These are phyloP conservation scores for Poecilia gillii DNA, from an alignment of 2,797 vertebrate species.

Conservation along the genomic window DNA sequence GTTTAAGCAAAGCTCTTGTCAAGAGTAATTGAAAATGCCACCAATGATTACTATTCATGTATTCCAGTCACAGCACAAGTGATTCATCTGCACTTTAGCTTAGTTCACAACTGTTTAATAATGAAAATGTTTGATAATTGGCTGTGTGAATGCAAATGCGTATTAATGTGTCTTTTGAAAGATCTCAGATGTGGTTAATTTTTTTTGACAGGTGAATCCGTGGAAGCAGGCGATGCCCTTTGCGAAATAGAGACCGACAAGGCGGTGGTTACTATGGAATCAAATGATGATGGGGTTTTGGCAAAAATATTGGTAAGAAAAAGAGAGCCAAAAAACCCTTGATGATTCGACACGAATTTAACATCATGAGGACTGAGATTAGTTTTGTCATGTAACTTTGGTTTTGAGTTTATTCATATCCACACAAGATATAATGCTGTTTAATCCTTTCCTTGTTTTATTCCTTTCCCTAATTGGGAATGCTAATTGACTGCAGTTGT, in stretches of 20 bases:
- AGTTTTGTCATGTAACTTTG: accelerated
- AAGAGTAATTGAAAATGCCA: slow-evolving; percentile 9
- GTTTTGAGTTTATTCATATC: slow-evolving; percentile 6
- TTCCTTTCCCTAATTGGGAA: not conserved
- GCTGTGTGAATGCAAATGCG: not conserved
- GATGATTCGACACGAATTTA: slow-evolving; percentile 10
- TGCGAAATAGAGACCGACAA: slow-evolving; percentile 99
- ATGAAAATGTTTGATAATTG: not conserved
- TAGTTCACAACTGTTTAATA: slow-evolving; percentile 1
- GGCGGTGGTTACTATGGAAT: slow-evolving; percentile 94
- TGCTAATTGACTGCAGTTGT: slow-evolving; percentile 58
- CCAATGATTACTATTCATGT: slow-evolving; percentile 10
- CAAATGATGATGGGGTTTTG: slow-evolving; percentile 93
- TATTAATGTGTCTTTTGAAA: not conserved
- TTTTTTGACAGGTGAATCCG: slow-evolving; percentile 86
- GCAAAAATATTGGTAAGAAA: slow-evolving; percentile 95
- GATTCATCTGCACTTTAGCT: slow-evolving; percentile 15
- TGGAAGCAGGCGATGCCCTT: slow-evolving; percentile 89
- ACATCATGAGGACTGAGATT: not conserved
- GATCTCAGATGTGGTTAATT: slow-evolving; percentile 24
- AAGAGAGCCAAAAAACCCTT: slow-evolving; percentile 58
- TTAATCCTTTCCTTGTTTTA: slow-evolving; percentile 11
- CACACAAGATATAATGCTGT: not conserved
- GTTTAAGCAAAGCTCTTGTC: slow-evolving; percentile 1
- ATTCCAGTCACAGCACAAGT: slow-evolving; percentile 5